Base-by-base conservation (phyloP, 2,888 invertebrate genomes). In the Rosalia funebris region DNA sequence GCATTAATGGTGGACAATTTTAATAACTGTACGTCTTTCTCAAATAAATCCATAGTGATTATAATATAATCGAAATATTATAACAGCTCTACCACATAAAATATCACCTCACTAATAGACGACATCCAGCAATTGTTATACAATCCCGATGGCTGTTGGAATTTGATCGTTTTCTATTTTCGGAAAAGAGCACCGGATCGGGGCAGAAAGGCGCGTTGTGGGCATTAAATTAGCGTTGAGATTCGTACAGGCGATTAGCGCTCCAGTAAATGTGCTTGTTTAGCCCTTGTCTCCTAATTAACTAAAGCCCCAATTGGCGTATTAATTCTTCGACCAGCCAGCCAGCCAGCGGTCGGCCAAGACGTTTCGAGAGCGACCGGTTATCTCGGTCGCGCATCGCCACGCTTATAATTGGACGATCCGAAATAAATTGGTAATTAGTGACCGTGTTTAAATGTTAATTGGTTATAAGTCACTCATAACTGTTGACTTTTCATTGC, bases 251-350 rank as follows among this genome's bases (percentile, higher is more conserved):
- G 53, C 34, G 58, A 58, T 58, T 58, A 52, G 37, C 16, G 36
- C 17, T 52, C 42, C 52, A 20, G 53, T 62, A 54, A 60, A 72
- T 71, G 71, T 66, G 70, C 73, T 72, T 72, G 73, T 72, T 74
- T 71, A 70, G 68, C 65, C 66, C 70, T 69, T 70, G 74, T 74
- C 72, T 66, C 65, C 71, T 74, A 77, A 77, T 77, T 76, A 75
- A 76, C 71, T 69, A 71, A 71, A 72, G 63, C 69, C 72, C 70
- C 71, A 75, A 75, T 74, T 73, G 73, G 68, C 65, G 70, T 71
- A 75, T 75, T 75, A 77, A 77, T 76, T 76, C 74, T 71, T 62
- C 34, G 46, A 16, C 56, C 52, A 20, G 45, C n/a, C n/a, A n/a
- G n/a, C n/a, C n/a, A n/a, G n/a, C 47, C 17, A 57, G 58, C 57